phyloP scores from a whole-genome alignment of 2,113 vertebrate genomes.

The Aspidoscelis tigris region DNA sequence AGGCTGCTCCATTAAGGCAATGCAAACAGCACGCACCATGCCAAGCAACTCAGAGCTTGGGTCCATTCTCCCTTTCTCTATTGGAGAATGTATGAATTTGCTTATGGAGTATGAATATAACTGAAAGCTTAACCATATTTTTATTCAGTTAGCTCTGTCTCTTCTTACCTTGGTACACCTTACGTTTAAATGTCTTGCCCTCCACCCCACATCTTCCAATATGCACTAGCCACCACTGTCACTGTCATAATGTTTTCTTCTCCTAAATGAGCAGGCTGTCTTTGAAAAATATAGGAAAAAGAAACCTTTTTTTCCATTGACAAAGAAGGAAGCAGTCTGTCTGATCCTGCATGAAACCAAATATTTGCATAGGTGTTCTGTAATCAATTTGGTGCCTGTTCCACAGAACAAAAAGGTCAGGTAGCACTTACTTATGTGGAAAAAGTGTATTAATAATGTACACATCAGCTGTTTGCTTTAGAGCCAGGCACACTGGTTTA shows the following conservation, averaged over 20 bases:
- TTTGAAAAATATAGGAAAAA: not conserved
- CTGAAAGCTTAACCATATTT: too few species aligned
- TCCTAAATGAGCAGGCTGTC: accelerated
- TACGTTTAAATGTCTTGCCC: too few species aligned
- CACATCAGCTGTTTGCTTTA: conserved; percentile 24
- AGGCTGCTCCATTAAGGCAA: too few species aligned
- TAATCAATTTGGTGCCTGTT: conserved; percentile 26
- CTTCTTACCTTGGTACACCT: too few species aligned
- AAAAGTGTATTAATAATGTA: conserved; percentile 25
- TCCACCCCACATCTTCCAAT: too few species aligned
- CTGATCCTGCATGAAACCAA: conserved; percentile 16
- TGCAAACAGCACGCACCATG: too few species aligned
- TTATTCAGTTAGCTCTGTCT: too few species aligned
- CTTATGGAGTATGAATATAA: too few species aligned
- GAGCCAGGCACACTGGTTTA: not conserved
- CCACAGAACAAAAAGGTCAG: conserved; percentile 6
- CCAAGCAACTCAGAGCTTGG: too few species aligned
- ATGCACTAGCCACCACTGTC: too few species aligned
- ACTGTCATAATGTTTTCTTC: not conserved
- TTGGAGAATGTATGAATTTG: too few species aligned
- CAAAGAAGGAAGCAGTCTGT: conserved; percentile 9
- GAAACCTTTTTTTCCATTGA: not conserved
- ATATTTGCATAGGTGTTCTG: conserved; percentile 33
- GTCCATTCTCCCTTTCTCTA: too few species aligned
- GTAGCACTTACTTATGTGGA: conserved; percentile 17